These are phyloP conservation scores for Saiga tatarica DNA, from an alignment of 2,113 vertebrate species.

Conservation along the genomic window DNA sequence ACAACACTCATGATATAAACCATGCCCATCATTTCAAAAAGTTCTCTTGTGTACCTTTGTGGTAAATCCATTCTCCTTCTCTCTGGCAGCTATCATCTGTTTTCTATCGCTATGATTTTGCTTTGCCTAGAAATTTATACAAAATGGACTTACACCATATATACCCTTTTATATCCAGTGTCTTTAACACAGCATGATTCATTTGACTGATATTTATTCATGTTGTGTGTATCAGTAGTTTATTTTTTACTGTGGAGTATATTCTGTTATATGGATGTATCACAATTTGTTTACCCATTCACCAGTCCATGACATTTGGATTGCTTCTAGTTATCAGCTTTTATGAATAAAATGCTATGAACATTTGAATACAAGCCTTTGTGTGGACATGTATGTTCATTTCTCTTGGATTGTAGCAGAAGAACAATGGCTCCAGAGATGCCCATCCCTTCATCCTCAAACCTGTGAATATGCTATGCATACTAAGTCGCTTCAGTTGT, in stretches of 20 bases:
- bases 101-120: background rate
- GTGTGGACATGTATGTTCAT: background rate
- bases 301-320: background rate
- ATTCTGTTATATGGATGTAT: background rate
- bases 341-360: background rate
- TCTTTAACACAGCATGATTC: background rate
- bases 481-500: rapidly evolving
- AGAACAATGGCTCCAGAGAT: background rate
- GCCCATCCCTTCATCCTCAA: background rate
- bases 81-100: background rate
- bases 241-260: background rate
- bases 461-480: background rate
- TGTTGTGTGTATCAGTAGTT: background rate
- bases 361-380: background rate
- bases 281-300: background rate
- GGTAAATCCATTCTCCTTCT: background rate
- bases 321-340: background rate
- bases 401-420: background rate
- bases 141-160: background rate
- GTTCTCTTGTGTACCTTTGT: background rate
- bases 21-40: background rate
- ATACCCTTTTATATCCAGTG: background rate
- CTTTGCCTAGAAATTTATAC: background rate
- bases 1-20: background rate
- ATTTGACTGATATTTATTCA: background rate